Base-by-base conservation (phyloP, 2,797 vertebrate species). In the Bradypodion ventrale region DNA sequence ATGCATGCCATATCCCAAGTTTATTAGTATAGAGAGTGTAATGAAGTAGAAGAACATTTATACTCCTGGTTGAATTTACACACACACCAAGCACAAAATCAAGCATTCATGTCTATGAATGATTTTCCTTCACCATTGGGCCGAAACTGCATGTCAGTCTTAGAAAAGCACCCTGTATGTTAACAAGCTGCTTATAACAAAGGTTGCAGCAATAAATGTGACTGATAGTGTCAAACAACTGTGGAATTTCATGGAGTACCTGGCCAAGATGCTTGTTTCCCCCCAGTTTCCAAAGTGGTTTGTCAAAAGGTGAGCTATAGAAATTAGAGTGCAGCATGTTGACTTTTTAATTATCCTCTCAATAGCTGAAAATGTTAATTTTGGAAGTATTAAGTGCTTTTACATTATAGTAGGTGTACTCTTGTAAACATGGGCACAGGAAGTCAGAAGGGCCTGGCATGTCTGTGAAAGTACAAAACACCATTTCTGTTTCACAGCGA, bases 181-280 rank as follows among this genome's bases (percentile, higher is more conserved):
- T 62, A 52, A 75, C 60, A 78, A 66, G n/a, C 59, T 52, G 49
- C 4, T 77, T 59, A 37, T 37, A 86, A 83, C n/a, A 78, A 63
- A 72, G 59, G 75, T 70, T 81, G 73, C 27, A 68, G 5, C 49
- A 35, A 68, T 76, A 60, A 75, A 10, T 27, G 49, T 85, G 73
- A 76, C 12, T 44, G 72, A 49, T 81, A 19, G 63, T 49, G 23
- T n/a, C n/a, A 81, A 80, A 81, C 15, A 46, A 60, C 25, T 49
- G 72, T 81, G 21, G 42, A 75, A 80, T 80, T 84, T 25, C 49
- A 68, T 72, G 29, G 70, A 19, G 85, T 59, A 69, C 62, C 63
- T 70, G 25, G 84, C 37, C 32, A 46, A 80, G 72, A 62, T 12
- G 40, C n/a, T 80, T n/a, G n/a, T 56, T 66, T 52, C 7, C 42